Base-by-base conservation (phyloP, 2,797 vertebrate genomes). In the Siniperca scherzeri region DNA sequence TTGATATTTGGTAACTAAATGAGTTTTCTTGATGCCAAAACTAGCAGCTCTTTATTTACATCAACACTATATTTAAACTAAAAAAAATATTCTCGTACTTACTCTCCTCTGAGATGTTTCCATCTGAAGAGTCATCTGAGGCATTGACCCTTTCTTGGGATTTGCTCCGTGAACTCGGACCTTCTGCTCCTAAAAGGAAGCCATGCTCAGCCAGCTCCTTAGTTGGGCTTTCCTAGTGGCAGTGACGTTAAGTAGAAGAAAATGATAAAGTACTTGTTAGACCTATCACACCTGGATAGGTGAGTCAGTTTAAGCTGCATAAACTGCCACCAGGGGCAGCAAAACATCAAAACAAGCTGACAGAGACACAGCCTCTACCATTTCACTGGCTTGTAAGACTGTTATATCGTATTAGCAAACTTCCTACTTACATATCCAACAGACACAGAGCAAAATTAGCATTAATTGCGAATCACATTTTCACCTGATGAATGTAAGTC, bases 171-270 rank as follows among this genome's bases (percentile, higher is more conserved):
- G 87, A 91, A 25, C 86, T 88, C 5, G 67, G 87, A 74, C 92
- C 81, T 38, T 96, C 96, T 1, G 89, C 83, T 52, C 73, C 86
- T 6, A 94, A 89, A 0, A 95, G 94, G 77, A 97, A 95, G 61
- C 94, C 94, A 7, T 96, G 95, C 44, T 98, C 97, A n/a, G 94
- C 92, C 61, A 97, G 92, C 86, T 99, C 98, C 89, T 96, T 95
- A 0, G 98, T 98, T 17, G 98, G 98, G 76, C 98, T 99, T 86
- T 99, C 98, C 98, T 99, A 42, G 27, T 10, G 59, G 14, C n/a
- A 25, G 74, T 5, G 27, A 80, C 69, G 0, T 55, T 2, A 27
- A 42, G 12, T 7, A n/a, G 48, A 48, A 30, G 13, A 61, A 42
- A 36, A 68, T 22, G 3, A 40, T 1, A 7, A 42, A 57, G 3